phyloP scores from a whole-genome alignment of 1,140 invertebrate genomes.

The Diplogasteroides magnus region DNA sequence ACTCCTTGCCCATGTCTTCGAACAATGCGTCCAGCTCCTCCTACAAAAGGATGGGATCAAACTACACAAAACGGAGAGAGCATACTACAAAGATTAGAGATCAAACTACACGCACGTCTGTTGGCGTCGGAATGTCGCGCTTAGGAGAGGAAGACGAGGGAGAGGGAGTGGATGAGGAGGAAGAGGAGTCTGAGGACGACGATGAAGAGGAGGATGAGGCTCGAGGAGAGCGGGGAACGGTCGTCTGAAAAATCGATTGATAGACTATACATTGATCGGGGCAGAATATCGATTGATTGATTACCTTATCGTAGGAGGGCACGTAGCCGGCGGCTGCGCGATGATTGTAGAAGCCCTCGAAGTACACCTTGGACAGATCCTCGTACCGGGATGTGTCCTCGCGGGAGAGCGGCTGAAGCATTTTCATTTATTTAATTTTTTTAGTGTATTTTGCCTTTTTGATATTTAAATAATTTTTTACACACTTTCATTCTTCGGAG shows the following conservation, averaged over 20 bases:
- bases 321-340: neutral
- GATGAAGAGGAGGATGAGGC: slow-evolving; percentile 6
- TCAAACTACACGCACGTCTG: slow-evolving; percentile 9
- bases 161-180: neutral
- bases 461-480: too few relatives aligned
- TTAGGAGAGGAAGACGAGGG: too few relatives aligned
- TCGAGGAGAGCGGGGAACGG: neutral
- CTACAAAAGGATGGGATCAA: neutral
- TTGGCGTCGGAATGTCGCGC: slow-evolving; percentile 3
- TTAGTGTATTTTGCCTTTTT: too few relatives aligned
- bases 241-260: neutral
- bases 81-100: neutral
- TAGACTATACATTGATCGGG: neutral
- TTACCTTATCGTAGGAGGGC: neutral
- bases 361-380: slow-evolving; percentile 37
- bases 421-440: slow-evolving; percentile 12
- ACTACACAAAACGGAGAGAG: neutral
- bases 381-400: slow-evolving; percentile 39
- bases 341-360: slow-evolving; percentile 35
- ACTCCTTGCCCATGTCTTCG: slow-evolving; percentile 17
- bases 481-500: too few relatives aligned
- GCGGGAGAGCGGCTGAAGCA: slow-evolving; percentile 37
- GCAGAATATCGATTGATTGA: neutral
- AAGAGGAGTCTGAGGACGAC: slow-evolving; percentile 4
- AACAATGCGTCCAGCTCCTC: slow-evolving; percentile 19